Evolutionary conservation across 2,113 vertebrate genomes (phyloP), one percentile per base, ranked within the genome.

Genomic region (Macrotis lagotis): DNA sequence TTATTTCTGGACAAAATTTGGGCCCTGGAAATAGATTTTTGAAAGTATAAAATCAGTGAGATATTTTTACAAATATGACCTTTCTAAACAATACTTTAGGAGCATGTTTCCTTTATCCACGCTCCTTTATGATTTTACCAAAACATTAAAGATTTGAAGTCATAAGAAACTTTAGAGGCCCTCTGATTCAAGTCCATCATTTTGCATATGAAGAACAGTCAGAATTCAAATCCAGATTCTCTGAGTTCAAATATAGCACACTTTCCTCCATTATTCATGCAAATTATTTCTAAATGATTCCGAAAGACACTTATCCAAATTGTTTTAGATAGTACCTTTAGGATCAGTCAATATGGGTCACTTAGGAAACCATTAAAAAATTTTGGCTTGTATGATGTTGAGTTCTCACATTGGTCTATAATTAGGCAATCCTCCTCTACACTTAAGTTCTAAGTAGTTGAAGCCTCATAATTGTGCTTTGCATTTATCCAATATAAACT

Each of bases 291-390:
- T 83, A 83, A n/a, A 24, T 44, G 6, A 83, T 44, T 24, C 31
- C 12, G 31, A 16, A 0, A 66, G 31, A 66, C 7, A 22, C 19
- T 83, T 19, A 83, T 1, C 5, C 66, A 44, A 74, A 74, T 19
- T 22, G 19, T 83, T 83, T 83, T 6, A 0, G 83, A 89, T 25
- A 2, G 0, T 4, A 11, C 14, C n/a, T 0, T 0, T 50, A n/a
- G 83, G 92, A 0, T 50, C 51, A 51, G 26, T 14, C 11, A 37
- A 6, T 48, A 14, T 0, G 14, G 51, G 44, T n/a, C 47, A 4
- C 24, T 1, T 2, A 0, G 47, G 22, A 49, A 50, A 24, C 44
- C 44, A n/a, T 37, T 16, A 51, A 11, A 11, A 50, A 31, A 22
- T 8, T 2, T 51, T 25, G 52, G 16, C 44, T 89, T 0, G 2